Percentiles rank a stretch among this genome's conserved stretches.
These are phyloP conservation scores for Carassius carassius DNA, from an alignment of 2,113 vertebrate species.

Conservation along the genomic window DNA sequence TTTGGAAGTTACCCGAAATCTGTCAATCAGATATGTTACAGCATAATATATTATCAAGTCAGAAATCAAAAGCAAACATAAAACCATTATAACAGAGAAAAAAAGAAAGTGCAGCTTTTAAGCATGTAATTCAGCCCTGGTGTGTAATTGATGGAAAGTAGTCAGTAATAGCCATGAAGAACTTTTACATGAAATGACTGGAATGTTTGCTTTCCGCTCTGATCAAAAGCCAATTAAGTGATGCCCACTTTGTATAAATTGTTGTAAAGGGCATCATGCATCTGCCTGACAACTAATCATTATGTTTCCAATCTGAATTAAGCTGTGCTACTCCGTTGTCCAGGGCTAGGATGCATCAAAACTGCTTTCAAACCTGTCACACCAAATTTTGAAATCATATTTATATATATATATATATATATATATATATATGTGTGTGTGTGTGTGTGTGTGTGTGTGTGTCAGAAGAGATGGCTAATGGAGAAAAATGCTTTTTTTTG, in stretches of 20 bases:
- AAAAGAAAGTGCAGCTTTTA: slow-evolving; percentile 20
- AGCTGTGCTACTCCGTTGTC: not conserved
- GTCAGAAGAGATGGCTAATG: no score
- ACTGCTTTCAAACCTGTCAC: not conserved
- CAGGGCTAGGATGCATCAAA: not conserved
- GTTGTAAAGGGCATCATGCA: slow-evolving; percentile 47
- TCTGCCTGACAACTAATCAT: slow-evolving; percentile 51
- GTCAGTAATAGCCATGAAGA: not conserved
- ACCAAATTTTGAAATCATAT: not conserved
- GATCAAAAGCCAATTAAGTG: slow-evolving; percentile 54
- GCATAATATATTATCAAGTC: not conserved
- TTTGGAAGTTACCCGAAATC: not conserved
- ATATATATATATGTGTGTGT: no score
- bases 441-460: no score
- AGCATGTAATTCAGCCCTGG: not conserved
- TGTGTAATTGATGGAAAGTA: slow-evolving; percentile 30
- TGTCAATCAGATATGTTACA: not conserved
- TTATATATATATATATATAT: not conserved
- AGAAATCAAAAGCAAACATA: slow-evolving; percentile 12
- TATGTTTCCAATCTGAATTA: slow-evolving; percentile 39
- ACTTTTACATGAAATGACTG: slow-evolving; percentile 34
- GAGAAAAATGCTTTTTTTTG: no score
- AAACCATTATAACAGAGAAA: not conserved
- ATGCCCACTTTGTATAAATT: slow-evolving; percentile 23
- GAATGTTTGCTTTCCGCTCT: slow-evolving; percentile 14